These are phyloP conservation scores for Serranochromis macrocephalus DNA, from an alignment of 2,113 vertebrate genomes.

Conservation along the genomic window DNA sequence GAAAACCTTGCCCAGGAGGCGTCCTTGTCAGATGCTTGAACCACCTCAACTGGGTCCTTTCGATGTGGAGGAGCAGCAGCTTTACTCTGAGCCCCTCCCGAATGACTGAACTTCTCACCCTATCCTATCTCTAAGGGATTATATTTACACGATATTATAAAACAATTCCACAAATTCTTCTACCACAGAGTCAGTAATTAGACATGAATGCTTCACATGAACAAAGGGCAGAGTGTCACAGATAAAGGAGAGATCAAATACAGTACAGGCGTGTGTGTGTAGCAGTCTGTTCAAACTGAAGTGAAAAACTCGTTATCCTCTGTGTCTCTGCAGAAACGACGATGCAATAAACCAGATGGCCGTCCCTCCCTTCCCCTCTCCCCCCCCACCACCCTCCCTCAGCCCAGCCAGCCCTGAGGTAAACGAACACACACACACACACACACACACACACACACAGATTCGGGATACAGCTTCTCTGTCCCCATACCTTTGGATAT, in stretches of 20 bases:
- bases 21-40: accelerated
- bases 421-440: background rate
- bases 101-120: background rate
- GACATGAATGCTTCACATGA: background rate
- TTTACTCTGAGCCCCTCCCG: background rate
- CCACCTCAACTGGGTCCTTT: background rate
- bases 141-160: background rate
- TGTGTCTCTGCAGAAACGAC: constrained; percentile 69
- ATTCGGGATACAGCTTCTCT: background rate
- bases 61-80: background rate
- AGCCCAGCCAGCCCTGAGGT: constrained; percentile 70
- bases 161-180: background rate
- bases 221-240: background rate
- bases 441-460: background rate
- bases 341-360: constrained; percentile 91
- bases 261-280: background rate
- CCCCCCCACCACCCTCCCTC: constrained; percentile 60
- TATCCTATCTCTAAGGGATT: background rate
- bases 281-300: background rate
- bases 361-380: constrained; percentile 76
- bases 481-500: background rate
- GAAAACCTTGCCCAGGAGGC: background rate
- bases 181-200: background rate
- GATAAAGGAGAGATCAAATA: background rate
- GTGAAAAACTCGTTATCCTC: background rate